Evolutionary conservation across 2,797 vertebrate species (phyloP).

Genomic region (Coendou prehensilis): DNA sequence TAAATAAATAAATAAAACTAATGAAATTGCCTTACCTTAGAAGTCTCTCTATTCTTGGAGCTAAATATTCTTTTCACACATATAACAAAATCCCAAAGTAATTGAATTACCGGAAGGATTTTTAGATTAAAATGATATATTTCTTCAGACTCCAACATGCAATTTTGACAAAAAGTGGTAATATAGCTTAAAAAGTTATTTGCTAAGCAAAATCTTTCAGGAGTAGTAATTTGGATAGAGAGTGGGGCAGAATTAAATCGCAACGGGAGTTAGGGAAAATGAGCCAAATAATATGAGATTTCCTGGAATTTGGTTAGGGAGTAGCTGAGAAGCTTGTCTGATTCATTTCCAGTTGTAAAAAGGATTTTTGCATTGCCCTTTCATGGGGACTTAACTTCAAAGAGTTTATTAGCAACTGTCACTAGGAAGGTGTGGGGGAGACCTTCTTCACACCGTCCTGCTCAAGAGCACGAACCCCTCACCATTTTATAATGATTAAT

Average conservation of each 20-base stretch:
- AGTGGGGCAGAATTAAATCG: conserved; percentile 62
- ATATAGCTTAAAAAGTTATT: conserved; percentile 67
- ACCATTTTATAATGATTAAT: conserved; percentile 62
- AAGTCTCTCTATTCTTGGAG: conserved; percentile 51
- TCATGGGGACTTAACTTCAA: conserved; percentile 76
- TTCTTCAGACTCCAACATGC: conserved; percentile 46
- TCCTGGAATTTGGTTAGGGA: conserved; percentile 77
- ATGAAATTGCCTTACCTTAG: conserved; percentile 36
- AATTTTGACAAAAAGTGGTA: conserved; percentile 70
- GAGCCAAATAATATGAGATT: conserved; percentile 77
- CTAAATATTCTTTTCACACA: conserved; percentile 77
- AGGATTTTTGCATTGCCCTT: conserved; percentile 70
- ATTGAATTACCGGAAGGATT: conserved; percentile 79
- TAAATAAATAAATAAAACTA: background rate
- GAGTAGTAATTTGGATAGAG: conserved; percentile 59
- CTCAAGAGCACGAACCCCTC: conserved; percentile 41
- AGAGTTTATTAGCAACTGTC: conserved; percentile 73
- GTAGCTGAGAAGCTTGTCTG: conserved; percentile 75
- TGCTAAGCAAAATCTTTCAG: conserved; percentile 73
- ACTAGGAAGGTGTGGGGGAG: conserved; percentile 65
- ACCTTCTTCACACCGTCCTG: conserved; percentile 13
- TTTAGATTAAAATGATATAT: conserved; percentile 72
- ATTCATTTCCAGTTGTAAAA: conserved; percentile 71
- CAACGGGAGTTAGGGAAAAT: conserved; percentile 75
- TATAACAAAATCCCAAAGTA: conserved; percentile 79